Evolutionary conservation across 1,140 invertebrate genomes (phyloP), one percentile per base, ranked within the genome.

Genomic region (Dryas iulia): DNA sequence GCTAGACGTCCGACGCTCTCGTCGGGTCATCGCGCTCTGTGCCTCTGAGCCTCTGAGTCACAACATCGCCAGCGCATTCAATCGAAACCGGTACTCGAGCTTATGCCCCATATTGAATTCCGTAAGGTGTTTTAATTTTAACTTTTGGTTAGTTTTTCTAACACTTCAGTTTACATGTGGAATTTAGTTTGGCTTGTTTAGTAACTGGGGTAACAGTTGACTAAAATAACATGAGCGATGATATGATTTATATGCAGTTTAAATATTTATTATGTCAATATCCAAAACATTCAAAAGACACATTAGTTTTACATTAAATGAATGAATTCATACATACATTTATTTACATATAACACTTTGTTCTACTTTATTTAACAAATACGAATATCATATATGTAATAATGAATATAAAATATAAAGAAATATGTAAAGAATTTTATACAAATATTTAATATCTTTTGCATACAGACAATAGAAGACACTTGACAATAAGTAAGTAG

Each of bases 11-110:
- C 73, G 73, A 66, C 65, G 64, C 66, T 59, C 52, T 52, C 62
- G 56, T 60, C 69, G 67, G 81, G 83, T 85, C 83, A 83, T 78
- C 81, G 83, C 72, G 79, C 83, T 79, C 67, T 82, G 80, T 81
- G 62, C 80, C 77, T 78, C 53, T 52, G 69, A n/a, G n/a, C n/a
- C 73, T 18, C 21, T 54, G 72, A 69, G 71, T 66, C 23, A 56
- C 26, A 57, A 52, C 62, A 61, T 68, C 68, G 65, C 73, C 69
- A 52, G 74, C 72, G 70, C 71, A 73, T 54, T 61, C 30, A 18
- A 47, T 47, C 18, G 39, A 35, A 68, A 68, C 66, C 66, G 66
- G 66, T 61, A 57, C 47, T 54, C 5, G 39, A 18, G 39, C 39
- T 47, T 47, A 14, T 47, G 39, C 39, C 39, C 39, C 39, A 47